These are phyloP conservation scores for Drosophila guanche DNA, from an alignment of 1,140 invertebrate genomes.

Conservation along the genomic window DNA sequence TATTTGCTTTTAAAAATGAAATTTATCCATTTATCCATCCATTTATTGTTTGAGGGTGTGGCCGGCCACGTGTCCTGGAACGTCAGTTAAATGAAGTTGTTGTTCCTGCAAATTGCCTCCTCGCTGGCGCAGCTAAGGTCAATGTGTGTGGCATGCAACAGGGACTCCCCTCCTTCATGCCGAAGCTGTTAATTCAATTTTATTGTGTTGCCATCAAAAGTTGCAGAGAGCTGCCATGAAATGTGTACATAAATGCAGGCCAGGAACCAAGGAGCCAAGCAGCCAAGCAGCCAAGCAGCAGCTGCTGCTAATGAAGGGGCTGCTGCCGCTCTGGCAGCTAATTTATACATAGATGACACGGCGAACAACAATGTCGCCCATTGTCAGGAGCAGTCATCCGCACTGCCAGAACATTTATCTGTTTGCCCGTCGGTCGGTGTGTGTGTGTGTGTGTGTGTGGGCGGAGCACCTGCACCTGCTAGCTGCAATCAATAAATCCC, in stretches of 20 bases:
- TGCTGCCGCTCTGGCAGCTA: conserved; percentile 50
- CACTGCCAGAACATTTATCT: conserved; percentile 59
- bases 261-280: conserved; percentile 9
- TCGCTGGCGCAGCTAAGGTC: conserved; percentile 53
- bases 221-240: conserved; percentile 38
- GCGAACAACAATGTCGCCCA: conserved; percentile 44
- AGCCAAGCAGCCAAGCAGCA: too few species aligned
- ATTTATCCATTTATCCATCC: conserved; percentile 22
- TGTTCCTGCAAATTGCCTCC: conserved; percentile 32
- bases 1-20: conserved; percentile 78
- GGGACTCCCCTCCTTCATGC: conserved; percentile 12
- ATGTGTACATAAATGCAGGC: conserved; percentile 23
- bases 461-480: conserved; percentile 28
- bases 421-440: conserved; percentile 31
- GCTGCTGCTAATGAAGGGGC: conserved; percentile 50
- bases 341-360: conserved; percentile 65
- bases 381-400: conserved; percentile 41
- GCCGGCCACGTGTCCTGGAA: not conserved
- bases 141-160: conserved; percentile 45
- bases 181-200: conserved; percentile 74
- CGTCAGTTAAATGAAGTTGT: conserved; percentile 67
- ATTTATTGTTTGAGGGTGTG: not conserved
- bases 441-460: conserved; percentile 37
- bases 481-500: conserved; percentile 76
- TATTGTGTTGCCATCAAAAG: conserved; percentile 60